Conservation (phyloP, 1,140 invertebrate species). For the Dufourea novaeangliae region DNA sequence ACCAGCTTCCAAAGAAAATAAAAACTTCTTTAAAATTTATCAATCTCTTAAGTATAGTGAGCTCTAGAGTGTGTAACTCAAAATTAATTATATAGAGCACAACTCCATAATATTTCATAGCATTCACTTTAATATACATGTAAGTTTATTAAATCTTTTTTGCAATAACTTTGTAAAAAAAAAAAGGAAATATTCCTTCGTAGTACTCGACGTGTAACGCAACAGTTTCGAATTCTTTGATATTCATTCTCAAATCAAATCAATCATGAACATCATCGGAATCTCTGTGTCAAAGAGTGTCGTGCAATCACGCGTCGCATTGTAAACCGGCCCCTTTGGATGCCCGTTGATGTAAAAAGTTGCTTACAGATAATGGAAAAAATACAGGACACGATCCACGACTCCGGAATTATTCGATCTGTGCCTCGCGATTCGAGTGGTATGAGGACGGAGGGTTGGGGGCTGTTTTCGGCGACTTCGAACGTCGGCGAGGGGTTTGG, state of each 20-base stretch:
- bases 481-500: not conserved
- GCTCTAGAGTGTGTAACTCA: too few relatives aligned
- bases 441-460: constrained; percentile 7
- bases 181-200: too few relatives aligned
- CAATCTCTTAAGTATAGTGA: too few relatives aligned
- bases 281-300: constrained; percentile 11
- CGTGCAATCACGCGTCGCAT: constrained; percentile 16
- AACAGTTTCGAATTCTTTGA: too few relatives aligned
- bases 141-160: too few relatives aligned
- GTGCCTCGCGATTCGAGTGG: constrained; percentile 46
- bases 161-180: too few relatives aligned
- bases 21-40: too few relatives aligned
- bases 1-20: too few relatives aligned
- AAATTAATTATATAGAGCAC: too few relatives aligned
- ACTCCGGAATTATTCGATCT: constrained; percentile 54
- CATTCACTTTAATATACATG: too few relatives aligned
- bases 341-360: constrained; percentile 23
- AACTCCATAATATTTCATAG: too few relatives aligned
- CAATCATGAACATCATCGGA: not conserved
- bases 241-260: not conserved
- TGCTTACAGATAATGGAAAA: constrained; percentile 8
- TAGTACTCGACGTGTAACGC: too few relatives aligned
- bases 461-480: constrained; percentile 42
- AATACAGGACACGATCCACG: constrained; percentile 27
- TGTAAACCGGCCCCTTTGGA: constrained; percentile 5